Evolutionary conservation across 30 jellyfish, hydroid and myxozoan species (phyloP), one percentile per base, ranked within the genome.

Genomic region (Aurelia sp.): DNA sequence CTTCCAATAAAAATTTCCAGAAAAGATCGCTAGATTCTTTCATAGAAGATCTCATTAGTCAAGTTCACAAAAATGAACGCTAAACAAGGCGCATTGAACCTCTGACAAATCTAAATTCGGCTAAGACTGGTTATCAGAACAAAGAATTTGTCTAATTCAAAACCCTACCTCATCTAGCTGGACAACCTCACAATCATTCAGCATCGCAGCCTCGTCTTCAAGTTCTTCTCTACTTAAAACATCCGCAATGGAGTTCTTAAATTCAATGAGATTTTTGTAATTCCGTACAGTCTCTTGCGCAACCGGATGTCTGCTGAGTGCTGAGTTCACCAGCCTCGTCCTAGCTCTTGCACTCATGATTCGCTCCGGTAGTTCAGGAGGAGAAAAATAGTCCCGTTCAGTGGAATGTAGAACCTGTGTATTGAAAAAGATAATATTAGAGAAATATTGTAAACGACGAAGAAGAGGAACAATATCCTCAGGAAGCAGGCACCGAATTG

Each of bases 331-430:
- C 35, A 86, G 80, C 30, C 95, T 35, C 66, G 78, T 86, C 75
- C 89, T 37, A n/a, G 95, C 89, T 11, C 89, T 60, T 18, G 89
- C 95, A 31, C 95, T 86, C 89, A 86, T 71, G 33, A 83, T 40
- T 4, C 81, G 81, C 40, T 83, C 92, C 1, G 84, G 83, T 4
- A 81, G 13, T 18, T 68, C 67, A 18, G 84, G 27, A 27, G 74
- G 74, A 75, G 86, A 13, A 15, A 41, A 53, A 3, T 53, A 82
- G 11, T 55, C 84, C 4, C 67, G 76, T n/a, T 81, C 91, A 12
- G 23, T n/a, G 4, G 83, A 27, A 60, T 64, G 84, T 11, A 81
- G 18, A 20, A 81, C 84, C 91, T 81, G 77, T 16, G 53, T 8
- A 44, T 35, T n/a, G 16, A 78, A 37, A 62, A 0, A 37, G 61